Conservation (phyloP, 2,113 vertebrate species). For the Sigmodon hispidus region DNA sequence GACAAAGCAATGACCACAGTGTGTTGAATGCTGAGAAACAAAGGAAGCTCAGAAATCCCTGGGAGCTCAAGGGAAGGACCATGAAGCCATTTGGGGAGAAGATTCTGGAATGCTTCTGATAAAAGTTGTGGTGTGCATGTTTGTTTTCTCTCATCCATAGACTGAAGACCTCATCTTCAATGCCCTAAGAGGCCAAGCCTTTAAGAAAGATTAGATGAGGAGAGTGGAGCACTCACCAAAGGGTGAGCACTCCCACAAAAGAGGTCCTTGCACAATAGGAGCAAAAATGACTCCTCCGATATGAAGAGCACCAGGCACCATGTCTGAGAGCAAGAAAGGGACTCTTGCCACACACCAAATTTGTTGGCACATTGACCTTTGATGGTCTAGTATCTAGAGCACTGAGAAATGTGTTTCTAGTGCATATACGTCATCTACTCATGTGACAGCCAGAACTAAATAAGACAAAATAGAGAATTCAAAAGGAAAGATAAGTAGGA, state of each 20-base stretch:
- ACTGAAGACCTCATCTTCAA: background rate
- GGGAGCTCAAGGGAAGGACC: background rate
- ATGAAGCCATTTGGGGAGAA: background rate
- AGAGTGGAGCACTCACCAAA: background rate
- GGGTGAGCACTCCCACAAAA: too few relatives aligned
- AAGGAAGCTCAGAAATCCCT: background rate
- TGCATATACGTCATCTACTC: background rate
- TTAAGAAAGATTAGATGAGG: background rate
- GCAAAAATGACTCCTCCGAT: background rate
- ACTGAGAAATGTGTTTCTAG: background rate
- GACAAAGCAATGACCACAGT: rapidly evolving
- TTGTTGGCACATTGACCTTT: background rate
- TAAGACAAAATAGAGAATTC: background rate
- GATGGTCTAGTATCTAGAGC: background rate
- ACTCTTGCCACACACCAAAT: background rate
- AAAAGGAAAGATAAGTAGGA: background rate
- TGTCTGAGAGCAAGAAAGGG: background rate
- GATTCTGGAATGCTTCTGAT: background rate
- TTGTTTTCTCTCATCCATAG: background rate
- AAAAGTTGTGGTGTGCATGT: background rate
- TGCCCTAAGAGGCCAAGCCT: background rate
- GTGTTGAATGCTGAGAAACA: background rate
- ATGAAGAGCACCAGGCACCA: background rate
- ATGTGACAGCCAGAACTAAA: background rate
- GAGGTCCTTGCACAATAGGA: background rate